Evolutionary conservation across 2,888 invertebrate genomes (phyloP), one percentile per base, ranked within the genome.

Genomic region (Syrista parreyssii): DNA sequence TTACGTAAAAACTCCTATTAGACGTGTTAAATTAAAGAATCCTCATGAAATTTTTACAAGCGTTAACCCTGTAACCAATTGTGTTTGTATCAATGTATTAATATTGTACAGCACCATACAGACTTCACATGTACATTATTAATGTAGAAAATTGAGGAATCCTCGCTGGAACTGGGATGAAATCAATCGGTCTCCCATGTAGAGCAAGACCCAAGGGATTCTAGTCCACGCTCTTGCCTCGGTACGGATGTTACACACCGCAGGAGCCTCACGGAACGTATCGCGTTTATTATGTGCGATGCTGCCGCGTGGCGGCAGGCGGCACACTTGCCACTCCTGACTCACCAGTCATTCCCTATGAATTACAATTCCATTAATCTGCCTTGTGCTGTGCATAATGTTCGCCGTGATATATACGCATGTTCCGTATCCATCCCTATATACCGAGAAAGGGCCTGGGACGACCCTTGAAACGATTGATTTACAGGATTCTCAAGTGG

Each of bases 361-460:
- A 88, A 88, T 89, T 88, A 88, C 88, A 86, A 86, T 88, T 86
- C 86, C 87, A 88, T 88, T 88, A 88, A 84, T 81, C 82, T 55
- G 55, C 55, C 55, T 23, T 55, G 55, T 9, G 23, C 76, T 77
- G 80, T 80, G 77, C 77, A 79, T 79, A 80, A 82, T 32, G 71
- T 33, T 31, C 71, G 11, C 32, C 30, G 33, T 71, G 71, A 71
- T 71, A 32, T 71, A 71, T 33, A 71, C 30, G 12, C 71, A 71
- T 30, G 74, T 33, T 36, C 12, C 15, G 30, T 31, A 74, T 74
- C 33, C 35, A 34, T 74, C 32, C 32, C 71, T 31, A 30, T 32
- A 71, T 33, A 2, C 11, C 40, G 23, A 23, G 23, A 55, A 55
- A 55, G 55, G 55, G 55, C 55, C 23, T 23, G 55, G 55, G 9